Evolutionary conservation across 2,888 invertebrate genomes (phyloP), one percentile per base, ranked within the genome.

Genomic region (Erpobdella octoculata): DNA sequence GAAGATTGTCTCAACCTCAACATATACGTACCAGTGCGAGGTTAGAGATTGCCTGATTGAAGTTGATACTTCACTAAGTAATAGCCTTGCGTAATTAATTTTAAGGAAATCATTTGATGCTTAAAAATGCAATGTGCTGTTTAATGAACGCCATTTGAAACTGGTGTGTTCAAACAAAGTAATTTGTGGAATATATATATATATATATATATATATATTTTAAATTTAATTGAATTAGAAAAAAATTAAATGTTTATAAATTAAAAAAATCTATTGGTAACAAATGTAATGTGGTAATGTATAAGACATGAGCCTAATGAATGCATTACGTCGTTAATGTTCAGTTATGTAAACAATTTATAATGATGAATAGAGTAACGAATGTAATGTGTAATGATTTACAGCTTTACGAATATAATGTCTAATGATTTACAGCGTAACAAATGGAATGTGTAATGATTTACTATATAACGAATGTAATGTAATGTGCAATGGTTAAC

Each of bases 1-100:
- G 62, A 62, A 35, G 62, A 62, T 33, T 62, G 62, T 62, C 62
- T 62, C 31, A 62, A 33, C 35, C 62, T 62, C 62, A 62, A 62
- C 62, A 62, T 62, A n/a, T 62, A 62, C 62, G 18, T 62, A 1
- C 62, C 62, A 1, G 62, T 35, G 6, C 28, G 33, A 62, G 33
- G 62, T 53, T n/a, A 41, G 41, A 41, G 18, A 12, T 41, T 41
- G 18, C 18, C 41, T 12, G 18, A 12, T 18, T 12, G 18, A 9
- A 41, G 41, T 41, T 41, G 9, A 41, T 41, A 41, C 41, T 41
- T 18, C 9, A 18, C 41, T 12, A 41, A 9, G 41, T 41, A 41
- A 41, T 21, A 5, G 3, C 21, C 5, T 18, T n/a, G 5, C 5
- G 21, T n/a, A 46, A n/a, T 46, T 5, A 2, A 3, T 46, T 53